Evolutionary conservation across 2,113 vertebrate genomes (phyloP).

Genomic region (Athene noctua): DNA sequence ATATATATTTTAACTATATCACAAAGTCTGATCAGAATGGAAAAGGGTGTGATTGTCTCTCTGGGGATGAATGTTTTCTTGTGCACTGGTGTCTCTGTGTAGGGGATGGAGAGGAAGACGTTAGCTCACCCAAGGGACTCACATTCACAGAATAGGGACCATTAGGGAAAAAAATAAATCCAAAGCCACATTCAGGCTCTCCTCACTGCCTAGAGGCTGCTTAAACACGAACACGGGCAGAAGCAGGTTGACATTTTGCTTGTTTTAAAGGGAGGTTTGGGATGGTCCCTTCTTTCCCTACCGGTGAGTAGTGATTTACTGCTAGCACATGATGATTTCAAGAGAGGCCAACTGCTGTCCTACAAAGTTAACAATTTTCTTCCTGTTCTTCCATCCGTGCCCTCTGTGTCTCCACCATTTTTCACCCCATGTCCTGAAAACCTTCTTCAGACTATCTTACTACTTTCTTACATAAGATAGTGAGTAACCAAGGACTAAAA

Average conservation of each 20-base stretch:
- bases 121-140: not conserved
- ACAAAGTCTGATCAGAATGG: not conserved
- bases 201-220: not conserved
- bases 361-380: not conserved
- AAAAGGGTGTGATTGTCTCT: not conserved
- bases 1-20: not conserved
- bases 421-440: not conserved
- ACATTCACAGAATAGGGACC: accelerated
- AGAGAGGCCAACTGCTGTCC: not conserved
- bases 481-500: not conserved
- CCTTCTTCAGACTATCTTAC: not conserved
- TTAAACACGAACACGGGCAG: not conserved
- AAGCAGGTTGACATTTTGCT: not conserved
- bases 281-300: no score
- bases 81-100: not conserved
- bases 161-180: not conserved
- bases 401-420: not conserved
- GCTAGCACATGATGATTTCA: not conserved
- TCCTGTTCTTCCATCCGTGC: not conserved
- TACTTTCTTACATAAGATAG: not conserved
- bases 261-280: not conserved
- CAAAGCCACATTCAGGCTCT: not conserved
- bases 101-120: not conserved
- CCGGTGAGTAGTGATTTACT: not conserved
- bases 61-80: not conserved